Percentiles rank a stretch among this genome's conserved stretches.
phyloP scores from a whole-genome alignment of 2,113 vertebrate species.

The Cichladusa arquata region DNA sequence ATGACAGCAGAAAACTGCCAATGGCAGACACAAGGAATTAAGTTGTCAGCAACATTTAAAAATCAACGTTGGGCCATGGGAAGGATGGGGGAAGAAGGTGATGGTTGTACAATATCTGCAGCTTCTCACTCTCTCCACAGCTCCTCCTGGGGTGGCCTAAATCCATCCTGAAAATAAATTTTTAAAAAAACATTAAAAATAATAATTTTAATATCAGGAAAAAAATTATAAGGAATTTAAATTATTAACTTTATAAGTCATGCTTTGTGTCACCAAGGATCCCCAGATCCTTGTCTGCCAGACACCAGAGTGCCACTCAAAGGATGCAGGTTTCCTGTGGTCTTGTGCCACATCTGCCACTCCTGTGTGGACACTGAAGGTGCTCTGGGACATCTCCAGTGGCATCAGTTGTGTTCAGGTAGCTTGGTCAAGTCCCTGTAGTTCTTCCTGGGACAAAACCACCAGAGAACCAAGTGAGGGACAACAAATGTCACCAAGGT shows the following conservation, averaged over 20 bases:
- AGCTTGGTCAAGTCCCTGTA: background rate
- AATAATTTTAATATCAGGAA: background rate
- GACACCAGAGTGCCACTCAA: background rate
- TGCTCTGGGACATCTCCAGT: background rate
- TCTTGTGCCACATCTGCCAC: background rate
- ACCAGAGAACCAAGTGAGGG: background rate
- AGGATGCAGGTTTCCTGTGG: background rate
- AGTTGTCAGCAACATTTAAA: conserved; percentile 16
- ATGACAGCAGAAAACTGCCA: background rate
- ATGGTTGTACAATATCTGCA: background rate
- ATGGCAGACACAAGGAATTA: background rate
- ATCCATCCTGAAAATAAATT: background rate
- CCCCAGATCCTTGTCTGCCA: background rate
- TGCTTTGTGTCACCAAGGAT: accelerated
- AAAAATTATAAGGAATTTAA: background rate
- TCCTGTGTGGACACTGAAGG: background rate
- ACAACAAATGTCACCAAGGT: background rate
- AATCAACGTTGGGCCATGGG: background rate
- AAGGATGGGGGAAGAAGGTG: background rate
- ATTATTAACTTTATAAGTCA: background rate
- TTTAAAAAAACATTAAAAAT: background rate
- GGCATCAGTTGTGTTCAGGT: background rate
- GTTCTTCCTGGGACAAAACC: background rate
- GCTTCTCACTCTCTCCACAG: background rate
- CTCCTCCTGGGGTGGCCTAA: background rate